Conservation (phyloP, 1,140 invertebrate genomes). For the Drosophila mojavensis region DNA sequence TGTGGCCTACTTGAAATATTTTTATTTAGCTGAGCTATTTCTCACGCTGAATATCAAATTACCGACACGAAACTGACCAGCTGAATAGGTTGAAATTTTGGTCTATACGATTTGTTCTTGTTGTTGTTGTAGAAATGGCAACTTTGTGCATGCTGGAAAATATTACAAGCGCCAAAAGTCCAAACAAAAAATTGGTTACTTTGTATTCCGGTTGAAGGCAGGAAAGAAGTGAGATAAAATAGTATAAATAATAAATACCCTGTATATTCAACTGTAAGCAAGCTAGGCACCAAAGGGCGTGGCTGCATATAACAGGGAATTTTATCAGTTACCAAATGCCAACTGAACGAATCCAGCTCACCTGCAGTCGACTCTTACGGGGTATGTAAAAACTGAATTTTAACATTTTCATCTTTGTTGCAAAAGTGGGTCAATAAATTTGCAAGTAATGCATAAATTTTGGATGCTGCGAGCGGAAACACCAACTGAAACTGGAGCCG, state of each 20-base stretch:
- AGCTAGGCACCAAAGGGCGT: too few species aligned
- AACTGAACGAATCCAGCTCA: background rate
- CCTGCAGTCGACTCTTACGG: background rate
- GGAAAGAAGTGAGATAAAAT: background rate
- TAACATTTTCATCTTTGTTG: slow-evolving; percentile 54
- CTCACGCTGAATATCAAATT: background rate
- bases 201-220: slow-evolving; percentile 32
- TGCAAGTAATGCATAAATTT: slow-evolving; percentile 58
- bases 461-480: slow-evolving; percentile 13
- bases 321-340: too few species aligned
- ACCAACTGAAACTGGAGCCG: slow-evolving; percentile 11
- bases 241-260: background rate
- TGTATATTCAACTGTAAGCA: background rate
- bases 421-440: slow-evolving; percentile 55
- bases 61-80: background rate
- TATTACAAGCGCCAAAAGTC: slow-evolving; percentile 6
- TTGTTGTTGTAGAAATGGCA: slow-evolving; percentile 26
- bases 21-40: background rate
- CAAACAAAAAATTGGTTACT: slow-evolving; percentile 29
- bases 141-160: slow-evolving; percentile 40
- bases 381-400: slow-evolving; percentile 35
- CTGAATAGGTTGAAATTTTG: slow-evolving; percentile 17
- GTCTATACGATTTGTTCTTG: slow-evolving; percentile 5
- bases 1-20: slow-evolving; percentile 13
- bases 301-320: too few species aligned